Conservation (phyloP, 2,113 vertebrate species). For the Pao palembangensis region DNA sequence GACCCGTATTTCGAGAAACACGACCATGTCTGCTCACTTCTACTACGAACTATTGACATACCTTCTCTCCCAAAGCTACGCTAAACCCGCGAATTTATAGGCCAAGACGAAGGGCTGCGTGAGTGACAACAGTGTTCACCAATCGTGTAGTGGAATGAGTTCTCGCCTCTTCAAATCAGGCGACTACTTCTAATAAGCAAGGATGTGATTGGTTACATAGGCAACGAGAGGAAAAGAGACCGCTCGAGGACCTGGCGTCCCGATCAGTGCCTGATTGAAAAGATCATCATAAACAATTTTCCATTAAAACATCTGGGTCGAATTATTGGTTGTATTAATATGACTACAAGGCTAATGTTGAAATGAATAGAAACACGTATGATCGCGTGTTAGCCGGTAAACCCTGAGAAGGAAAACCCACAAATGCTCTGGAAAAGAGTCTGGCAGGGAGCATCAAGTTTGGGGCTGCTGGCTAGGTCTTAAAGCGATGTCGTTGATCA, state of each 20-base stretch:
- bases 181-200: fast-evolving
- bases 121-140: background rate
- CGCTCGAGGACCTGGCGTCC: background rate
- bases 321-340: background rate
- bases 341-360: too few species aligned
- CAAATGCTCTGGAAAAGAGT: too few species aligned
- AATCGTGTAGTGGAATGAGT: background rate
- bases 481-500: too few species aligned
- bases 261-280: conserved; percentile 39
- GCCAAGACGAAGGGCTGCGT: background rate
- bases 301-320: background rate
- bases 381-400: too few species aligned
- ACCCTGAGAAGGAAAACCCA: too few species aligned
- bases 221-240: conserved; percentile 18
- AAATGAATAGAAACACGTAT: too few species aligned
- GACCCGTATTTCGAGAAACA: too few species aligned
- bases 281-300: background rate
- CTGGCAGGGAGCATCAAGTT: too few species aligned
- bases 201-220: conserved; percentile 4
- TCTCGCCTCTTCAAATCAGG: conserved; percentile 14
- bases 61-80: too few species aligned
- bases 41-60: too few species aligned
- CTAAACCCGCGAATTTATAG: conserved; percentile 2
- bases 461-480: too few species aligned
- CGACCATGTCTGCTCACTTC: too few species aligned